These are phyloP conservation scores for Passer domesticus DNA, from an alignment of 2,113 vertebrate species.

Conservation along the genomic window DNA sequence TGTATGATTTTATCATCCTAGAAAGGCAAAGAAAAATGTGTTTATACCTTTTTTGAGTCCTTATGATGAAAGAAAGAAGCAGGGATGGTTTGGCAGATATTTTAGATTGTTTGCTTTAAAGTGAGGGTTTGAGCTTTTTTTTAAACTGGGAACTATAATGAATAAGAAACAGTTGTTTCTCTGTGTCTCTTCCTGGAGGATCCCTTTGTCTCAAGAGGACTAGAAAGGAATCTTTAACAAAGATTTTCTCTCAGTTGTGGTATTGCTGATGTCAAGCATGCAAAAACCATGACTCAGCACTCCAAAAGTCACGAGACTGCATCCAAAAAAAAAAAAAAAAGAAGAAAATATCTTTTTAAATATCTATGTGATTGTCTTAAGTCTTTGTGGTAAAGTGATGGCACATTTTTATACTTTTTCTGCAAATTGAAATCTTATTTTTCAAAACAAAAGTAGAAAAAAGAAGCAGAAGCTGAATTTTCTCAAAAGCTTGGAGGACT, in stretches of 20 bases:
- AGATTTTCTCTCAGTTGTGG: conserved; percentile 70
- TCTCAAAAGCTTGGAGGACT: neutral
- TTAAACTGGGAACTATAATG: conserved; percentile 6
- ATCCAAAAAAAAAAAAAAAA: neutral
- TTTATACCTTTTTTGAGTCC: neutral
- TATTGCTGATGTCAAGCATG: conserved; percentile 64
- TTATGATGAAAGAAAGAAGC: neutral
- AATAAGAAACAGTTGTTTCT: conserved; percentile 60
- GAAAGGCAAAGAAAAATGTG: neutral
- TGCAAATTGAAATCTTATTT: neutral
- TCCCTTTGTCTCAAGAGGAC: conserved; percentile 57
- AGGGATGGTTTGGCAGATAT: neutral
- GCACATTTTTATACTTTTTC: neutral
- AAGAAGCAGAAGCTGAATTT: neutral
- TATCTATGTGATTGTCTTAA: neutral
- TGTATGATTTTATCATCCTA: neutral
- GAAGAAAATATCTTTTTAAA: neutral
- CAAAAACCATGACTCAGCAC: conserved; percentile 52
- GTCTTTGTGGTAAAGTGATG: neutral
- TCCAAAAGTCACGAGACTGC: conserved; percentile 24
- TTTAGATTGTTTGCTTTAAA: conserved; percentile 23
- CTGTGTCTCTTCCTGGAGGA: conserved; percentile 50
- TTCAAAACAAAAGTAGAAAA: neutral
- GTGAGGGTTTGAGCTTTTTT: neutral
- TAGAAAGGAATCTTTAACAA: conserved; percentile 57